These are phyloP conservation scores for Pocillopora grandis DNA, from an alignment of 92 coral and sea anemone genomes.

Conservation along the genomic window DNA sequence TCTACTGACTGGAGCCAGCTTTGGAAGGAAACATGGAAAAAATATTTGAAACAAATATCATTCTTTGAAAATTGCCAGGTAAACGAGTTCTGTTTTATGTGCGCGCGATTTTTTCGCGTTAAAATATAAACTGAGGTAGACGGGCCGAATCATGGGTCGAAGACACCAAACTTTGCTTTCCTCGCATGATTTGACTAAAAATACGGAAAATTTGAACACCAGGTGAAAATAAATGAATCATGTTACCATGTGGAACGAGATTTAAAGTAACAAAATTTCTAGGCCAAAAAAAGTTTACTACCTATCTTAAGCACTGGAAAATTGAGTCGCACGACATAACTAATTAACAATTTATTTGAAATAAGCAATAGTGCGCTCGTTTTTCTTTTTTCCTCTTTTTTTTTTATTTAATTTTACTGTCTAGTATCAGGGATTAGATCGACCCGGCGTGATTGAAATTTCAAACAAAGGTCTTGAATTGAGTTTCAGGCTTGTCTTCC, in stretches of 20 bases:
- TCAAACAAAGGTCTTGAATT: background rate
- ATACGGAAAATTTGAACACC: background rate
- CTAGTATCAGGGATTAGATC: background rate
- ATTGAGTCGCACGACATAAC: conserved; percentile 15
- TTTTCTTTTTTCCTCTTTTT: background rate
- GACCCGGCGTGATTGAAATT: background rate
- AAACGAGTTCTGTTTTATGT: background rate
- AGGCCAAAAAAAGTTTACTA: background rate
- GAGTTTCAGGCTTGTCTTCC: background rate
- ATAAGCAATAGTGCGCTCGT: conserved; percentile 5
- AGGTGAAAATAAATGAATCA: background rate
- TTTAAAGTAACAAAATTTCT: background rate
- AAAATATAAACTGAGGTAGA: background rate
- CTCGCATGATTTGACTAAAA: background rate
- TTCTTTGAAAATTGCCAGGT: conserved; percentile 7
- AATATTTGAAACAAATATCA: background rate
- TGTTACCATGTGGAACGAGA: background rate
- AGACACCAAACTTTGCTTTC: background rate
- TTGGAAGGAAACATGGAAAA: conserved; percentile 9
- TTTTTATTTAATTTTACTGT: background rate
- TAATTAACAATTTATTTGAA: conserved; percentile 38
- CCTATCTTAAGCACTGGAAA: background rate
- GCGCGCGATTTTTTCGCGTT: background rate
- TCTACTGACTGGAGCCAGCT: conserved; percentile 34
- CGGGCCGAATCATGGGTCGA: background rate